phyloP scores from a whole-genome alignment of 2,113 vertebrate species.

The Natator depressus region DNA sequence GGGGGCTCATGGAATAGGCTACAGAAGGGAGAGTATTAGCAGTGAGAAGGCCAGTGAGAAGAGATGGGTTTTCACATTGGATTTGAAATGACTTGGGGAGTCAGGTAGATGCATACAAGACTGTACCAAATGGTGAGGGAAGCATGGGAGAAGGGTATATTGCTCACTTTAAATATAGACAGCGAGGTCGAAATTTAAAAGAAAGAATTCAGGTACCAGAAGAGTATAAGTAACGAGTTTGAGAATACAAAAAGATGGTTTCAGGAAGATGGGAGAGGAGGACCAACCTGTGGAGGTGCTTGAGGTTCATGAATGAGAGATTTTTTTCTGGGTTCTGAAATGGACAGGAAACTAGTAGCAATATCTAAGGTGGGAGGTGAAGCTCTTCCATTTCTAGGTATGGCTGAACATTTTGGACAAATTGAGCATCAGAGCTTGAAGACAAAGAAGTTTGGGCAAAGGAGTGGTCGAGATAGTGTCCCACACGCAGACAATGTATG shows the following conservation, averaged over 20 bases:
- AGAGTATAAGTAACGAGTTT: not conserved
- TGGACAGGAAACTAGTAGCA: not conserved
- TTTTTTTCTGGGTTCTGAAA: not conserved
- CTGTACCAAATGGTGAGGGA: not conserved
- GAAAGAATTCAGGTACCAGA: not conserved
- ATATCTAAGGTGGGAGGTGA: not conserved
- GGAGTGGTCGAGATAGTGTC: not conserved
- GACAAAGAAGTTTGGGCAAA: not conserved
- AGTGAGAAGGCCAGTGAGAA: not conserved
- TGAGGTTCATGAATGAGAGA: fast-evolving
- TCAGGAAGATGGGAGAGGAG: not conserved
- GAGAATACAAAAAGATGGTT: not conserved
- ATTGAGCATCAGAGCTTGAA: not conserved
- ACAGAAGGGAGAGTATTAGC: not conserved
- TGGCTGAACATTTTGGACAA: not conserved
- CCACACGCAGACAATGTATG: not conserved
- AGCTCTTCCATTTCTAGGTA: not conserved
- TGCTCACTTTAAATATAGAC: not conserved
- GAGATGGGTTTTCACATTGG: not conserved
- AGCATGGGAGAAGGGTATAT: not conserved
- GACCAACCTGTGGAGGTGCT: not conserved
- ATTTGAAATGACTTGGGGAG: not conserved
- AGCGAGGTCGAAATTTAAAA: not conserved
- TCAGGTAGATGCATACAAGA: not conserved
- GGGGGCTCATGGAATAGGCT: not conserved